These are phyloP conservation scores for Leucoma salicis DNA, from an alignment of 2,888 invertebrate genomes.

Conservation along the genomic window DNA sequence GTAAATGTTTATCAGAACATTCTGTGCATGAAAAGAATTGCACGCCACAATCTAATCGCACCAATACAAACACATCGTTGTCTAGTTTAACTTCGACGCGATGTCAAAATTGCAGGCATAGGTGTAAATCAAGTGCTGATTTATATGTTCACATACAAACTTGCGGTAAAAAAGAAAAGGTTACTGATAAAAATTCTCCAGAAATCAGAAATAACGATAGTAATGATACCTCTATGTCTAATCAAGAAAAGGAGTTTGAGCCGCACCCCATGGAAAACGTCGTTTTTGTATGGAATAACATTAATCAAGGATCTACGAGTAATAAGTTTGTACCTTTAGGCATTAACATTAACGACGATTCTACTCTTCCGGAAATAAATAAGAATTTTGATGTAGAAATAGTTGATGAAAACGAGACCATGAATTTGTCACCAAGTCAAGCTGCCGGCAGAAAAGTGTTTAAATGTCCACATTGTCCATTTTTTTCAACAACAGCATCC, in stretches of 20 bases:
- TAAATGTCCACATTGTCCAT: conserved; percentile 95
- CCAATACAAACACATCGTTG: conserved; percentile 59
- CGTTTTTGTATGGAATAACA: conserved; percentile 91
- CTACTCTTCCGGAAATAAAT: conserved; percentile 61
- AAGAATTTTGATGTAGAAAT: conserved; percentile 62
- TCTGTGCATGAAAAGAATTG: conserved; percentile 89
- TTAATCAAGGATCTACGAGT: conserved; percentile 70
- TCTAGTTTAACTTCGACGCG: conserved; percentile 86
- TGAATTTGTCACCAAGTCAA: conserved; percentile 84
- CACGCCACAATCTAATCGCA: conserved; percentile 70
- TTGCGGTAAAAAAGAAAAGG: conserved; percentile 80
- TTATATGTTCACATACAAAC: conserved; percentile 88
- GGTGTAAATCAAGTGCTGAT: conserved; percentile 92
- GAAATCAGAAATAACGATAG: conserved; percentile 56
- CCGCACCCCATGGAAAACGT: conserved; percentile 91
- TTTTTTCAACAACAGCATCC: conserved; percentile 96
- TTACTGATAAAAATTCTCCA: conserved; percentile 49
- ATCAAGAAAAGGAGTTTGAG: conserved; percentile 64
- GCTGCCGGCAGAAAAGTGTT: conserved; percentile 90
- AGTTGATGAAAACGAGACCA: conserved; percentile 75
- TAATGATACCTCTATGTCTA: conserved; percentile 51
- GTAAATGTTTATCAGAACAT: conserved; percentile 91
- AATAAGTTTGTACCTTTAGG: conserved; percentile 68
- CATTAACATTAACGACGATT: conserved; percentile 72
- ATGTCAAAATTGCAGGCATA: conserved; percentile 92